These are phyloP conservation scores for Todiramphus saurophagus DNA, from an alignment of 2,113 vertebrate genomes.

Conservation along the genomic window DNA sequence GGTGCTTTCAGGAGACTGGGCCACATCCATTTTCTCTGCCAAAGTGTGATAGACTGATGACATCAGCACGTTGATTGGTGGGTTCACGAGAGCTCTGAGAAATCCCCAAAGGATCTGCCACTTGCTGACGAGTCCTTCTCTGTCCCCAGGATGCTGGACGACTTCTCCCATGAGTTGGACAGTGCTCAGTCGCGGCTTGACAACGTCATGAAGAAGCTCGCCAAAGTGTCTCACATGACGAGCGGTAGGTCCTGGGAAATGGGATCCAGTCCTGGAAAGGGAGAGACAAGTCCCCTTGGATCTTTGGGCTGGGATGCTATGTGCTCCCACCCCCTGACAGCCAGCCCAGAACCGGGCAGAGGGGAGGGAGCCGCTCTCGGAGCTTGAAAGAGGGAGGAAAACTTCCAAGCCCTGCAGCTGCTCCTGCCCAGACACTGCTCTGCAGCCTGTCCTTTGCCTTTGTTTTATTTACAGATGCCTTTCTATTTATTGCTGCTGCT, in stretches of 20 bases:
- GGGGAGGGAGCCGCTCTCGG: neutral
- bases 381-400: neutral
- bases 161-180: conserved; percentile 94
- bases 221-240: conserved; percentile 98
- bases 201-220: conserved; percentile 97
- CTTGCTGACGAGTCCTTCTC: neutral
- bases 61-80: neutral
- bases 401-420: neutral
- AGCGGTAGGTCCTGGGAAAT: conserved; percentile 82
- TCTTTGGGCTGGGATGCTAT: accelerated
- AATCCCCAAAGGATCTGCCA: neutral
- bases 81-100: accelerated
- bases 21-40: accelerated
- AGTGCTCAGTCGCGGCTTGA: conserved; percentile 92
- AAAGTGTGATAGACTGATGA: neutral
- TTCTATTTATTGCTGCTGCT: conserved; percentile 9
- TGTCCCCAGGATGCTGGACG: conserved; percentile 90
- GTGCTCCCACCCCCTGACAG: neutral
- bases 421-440: neutral
- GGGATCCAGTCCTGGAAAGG: neutral
- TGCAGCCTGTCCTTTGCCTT: neutral
- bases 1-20: neutral
- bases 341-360: neutral
- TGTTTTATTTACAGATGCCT: conserved; percentile 52
- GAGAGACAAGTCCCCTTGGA: neutral